Evolutionary conservation across 2,797 vertebrate species (phyloP).

Genomic region (Anguilla marmorata): DNA sequence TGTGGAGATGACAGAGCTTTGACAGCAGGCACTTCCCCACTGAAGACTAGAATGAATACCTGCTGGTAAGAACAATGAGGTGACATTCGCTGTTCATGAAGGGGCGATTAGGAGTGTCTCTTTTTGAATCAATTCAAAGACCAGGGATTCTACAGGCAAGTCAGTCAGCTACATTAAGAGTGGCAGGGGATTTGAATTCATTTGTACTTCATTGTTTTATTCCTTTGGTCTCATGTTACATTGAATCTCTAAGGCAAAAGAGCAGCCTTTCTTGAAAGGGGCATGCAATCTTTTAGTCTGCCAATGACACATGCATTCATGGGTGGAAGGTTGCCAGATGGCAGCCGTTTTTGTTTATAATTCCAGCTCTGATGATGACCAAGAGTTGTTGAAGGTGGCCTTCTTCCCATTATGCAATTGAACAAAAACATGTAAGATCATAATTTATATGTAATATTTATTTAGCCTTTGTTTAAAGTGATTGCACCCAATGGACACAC

Average conservation of each 20-base stretch:
- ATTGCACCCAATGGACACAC: conserved; percentile 7
- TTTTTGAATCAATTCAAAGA: conserved; percentile 67
- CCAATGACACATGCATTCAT: conserved; percentile 6
- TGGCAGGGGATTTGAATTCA: conserved; percentile 70
- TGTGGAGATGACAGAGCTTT: conserved; percentile 74
- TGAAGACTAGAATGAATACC: conserved; percentile 71
- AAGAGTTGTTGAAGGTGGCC: not conserved
- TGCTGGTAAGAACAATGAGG: conserved; percentile 67
- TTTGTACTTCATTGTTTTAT: conserved; percentile 67
- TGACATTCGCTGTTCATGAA: conserved; percentile 73
- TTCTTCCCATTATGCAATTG: not conserved
- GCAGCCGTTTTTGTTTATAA: not conserved
- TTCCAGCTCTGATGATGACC: not conserved
- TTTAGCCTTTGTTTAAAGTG: not conserved
- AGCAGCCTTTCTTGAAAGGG: conserved; percentile 59
- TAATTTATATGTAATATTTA: not conserved
- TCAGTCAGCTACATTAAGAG: conserved; percentile 66
- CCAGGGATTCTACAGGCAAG: conserved; percentile 64
- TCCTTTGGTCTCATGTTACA: conserved; percentile 60
- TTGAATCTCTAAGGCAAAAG: conserved; percentile 58
- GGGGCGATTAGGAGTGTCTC: conserved; percentile 73
- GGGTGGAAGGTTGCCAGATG: conserved; percentile 8
- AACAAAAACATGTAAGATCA: not conserved
- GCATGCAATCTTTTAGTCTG: not conserved
- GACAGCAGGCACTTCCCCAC: conserved; percentile 64